These are phyloP conservation scores for Botia almorhae DNA, from an alignment of 2,797 vertebrate genomes.

Conservation along the genomic window DNA sequence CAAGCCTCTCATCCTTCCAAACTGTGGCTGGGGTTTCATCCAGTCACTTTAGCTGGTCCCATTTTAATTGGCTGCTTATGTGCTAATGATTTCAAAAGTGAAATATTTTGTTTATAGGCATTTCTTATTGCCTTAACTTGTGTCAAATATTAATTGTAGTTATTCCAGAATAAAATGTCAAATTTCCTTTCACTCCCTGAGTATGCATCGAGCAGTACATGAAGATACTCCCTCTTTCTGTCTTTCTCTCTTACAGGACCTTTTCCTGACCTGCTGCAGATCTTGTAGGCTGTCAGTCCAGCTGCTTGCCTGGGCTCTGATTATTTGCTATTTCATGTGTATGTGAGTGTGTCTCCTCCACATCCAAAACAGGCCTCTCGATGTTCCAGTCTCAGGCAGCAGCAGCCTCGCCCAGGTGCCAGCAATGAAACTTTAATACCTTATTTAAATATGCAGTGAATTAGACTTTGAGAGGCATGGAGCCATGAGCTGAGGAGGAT, in stretches of 20 bases:
- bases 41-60: neutral
- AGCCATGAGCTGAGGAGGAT: slow-evolving; percentile 73
- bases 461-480: slow-evolving; percentile 72
- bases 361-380: slow-evolving; percentile 75
- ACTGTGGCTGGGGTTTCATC: slow-evolving; percentile 13
- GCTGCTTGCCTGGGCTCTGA: slow-evolving; percentile 40
- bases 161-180: neutral
- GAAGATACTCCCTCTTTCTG: neutral
- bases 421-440: slow-evolving; percentile 91
- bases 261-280: slow-evolving; percentile 38
- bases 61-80: neutral
- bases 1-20: slow-evolving; percentile 22
- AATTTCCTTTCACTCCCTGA: slow-evolving; percentile 10
- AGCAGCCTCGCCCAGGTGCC: slow-evolving; percentile 79
- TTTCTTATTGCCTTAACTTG: neutral
- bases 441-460: slow-evolving; percentile 91
- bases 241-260: slow-evolving; percentile 14
- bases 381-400: slow-evolving; percentile 70
- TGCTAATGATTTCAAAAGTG: slow-evolving; percentile 9
- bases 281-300: slow-evolving; percentile 54
- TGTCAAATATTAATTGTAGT: neutral
- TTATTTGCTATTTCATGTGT: slow-evolving; percentile 47
- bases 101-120: neutral
- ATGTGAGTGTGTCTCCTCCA: slow-evolving; percentile 38
- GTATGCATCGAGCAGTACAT: neutral